Base-by-base conservation (phyloP, 2,113 vertebrate genomes). In the Circaetus gallicus region DNA sequence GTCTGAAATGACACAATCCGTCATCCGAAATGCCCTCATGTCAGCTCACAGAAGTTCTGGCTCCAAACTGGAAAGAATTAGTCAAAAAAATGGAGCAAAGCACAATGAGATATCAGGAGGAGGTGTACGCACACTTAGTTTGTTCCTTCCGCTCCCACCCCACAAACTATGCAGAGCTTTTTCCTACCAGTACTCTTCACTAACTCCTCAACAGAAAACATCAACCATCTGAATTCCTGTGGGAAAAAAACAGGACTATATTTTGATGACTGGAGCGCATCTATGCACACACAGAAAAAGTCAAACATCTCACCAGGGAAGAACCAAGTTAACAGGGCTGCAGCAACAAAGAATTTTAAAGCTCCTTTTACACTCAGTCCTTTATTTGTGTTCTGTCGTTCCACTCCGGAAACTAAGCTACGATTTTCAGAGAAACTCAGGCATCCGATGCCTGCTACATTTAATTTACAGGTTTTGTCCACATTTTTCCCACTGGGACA, bases 11-110 rank as follows among this genome's bases (percentile, higher is more conserved):
- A 90, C 36, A 91, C 32, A 82, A 95, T 94, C 80, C 90, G 95
- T 96, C 93, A 96, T 91, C 67, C 84, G 40, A 94, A 95, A 86
- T 83, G 82, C 86, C 79, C 89, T 95, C 45, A 4, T 83, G 89
- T 88, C 90, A 91, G 83, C 50, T 95, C 50, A 59, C 74, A 88
- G 74, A 91, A 95, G 58, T 91, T 76, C 71, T 90, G 84, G 55
- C 93, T 95, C 84, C 18, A 1, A 87, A 80, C 34, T 40, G 59
- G 42, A 86, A 94, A 70, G 42, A 80, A 22, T 52, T 36, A 59
- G 50, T 89, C 9, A 16, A 82, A 92, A 79, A 80, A 71, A n/a
- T 2, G 1, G n/a, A 50, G n/a, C 9, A 89, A 82, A 86, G 55
- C 28, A 43, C 76, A 52, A 21, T 18, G n/a, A 78, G 50, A 2